These are phyloP conservation scores for Automeris io DNA, from an alignment of 2,888 invertebrate genomes.

Conservation along the genomic window DNA sequence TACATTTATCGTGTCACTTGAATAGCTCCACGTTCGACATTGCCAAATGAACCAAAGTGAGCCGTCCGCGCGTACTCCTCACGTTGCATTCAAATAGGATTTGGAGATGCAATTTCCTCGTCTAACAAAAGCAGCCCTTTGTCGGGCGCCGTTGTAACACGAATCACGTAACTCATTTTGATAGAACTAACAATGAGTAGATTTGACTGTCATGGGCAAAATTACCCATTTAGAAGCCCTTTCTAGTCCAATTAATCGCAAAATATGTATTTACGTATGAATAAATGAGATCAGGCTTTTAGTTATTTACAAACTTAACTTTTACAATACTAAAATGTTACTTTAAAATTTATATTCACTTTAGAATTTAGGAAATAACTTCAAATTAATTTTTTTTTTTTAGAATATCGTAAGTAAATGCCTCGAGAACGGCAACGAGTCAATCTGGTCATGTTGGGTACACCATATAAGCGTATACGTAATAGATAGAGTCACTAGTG, in stretches of 20 bases:
- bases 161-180: conserved; percentile 46
- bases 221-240: neutral
- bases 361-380: too few species aligned
- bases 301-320: too few species aligned
- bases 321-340: too few species aligned
- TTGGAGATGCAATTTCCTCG: conserved; percentile 60
- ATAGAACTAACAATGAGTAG: conserved; percentile 24
- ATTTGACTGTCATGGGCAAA: conserved; percentile 11
- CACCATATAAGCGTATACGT: too few species aligned
- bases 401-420: too few species aligned
- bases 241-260: neutral
- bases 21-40: conserved; percentile 1
- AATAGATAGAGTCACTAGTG: too few species aligned
- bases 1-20: conserved; percentile 1
- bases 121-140: conserved; percentile 40
- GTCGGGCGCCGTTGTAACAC: conserved; percentile 40
- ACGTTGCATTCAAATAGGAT: conserved; percentile 43
- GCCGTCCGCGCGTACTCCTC: conserved; percentile 28
- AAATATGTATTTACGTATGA: neutral
- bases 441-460: too few species aligned
- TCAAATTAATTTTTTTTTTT: too few species aligned
- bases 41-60: conserved; percentile 9
- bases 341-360: too few species aligned
- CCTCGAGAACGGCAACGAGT: too few species aligned
- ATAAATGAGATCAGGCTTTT: neutral